Evolutionary conservation across 64 coral and sea anemone genomes (phyloP), one percentile per base, ranked within the genome.

Genomic region (Exaiptasia diaphana): DNA sequence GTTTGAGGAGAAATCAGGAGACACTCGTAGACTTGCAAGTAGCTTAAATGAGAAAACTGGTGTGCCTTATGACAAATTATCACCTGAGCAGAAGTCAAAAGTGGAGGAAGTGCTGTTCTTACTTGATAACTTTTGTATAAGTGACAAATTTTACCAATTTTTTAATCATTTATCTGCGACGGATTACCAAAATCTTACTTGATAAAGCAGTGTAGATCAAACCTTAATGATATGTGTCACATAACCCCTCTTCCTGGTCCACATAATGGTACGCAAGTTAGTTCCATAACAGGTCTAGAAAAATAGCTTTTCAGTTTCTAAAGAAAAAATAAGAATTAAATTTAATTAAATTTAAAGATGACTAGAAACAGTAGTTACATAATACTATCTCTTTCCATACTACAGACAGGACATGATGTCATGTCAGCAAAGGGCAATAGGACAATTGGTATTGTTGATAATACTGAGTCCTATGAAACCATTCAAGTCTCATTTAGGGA

Each of bases 81-180:
- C 52, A 14, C 17, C 18, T 55, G 52, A 55, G 4, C 18, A 5
- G 25, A 55, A 55, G 17, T 55, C 52, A 9, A 55, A 55, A 55
- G 52, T 55, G 7, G 52, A 55, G 52, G 18, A 55, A 1, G 52
- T 55, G 52, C 15, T 54, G n/a, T 77, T 76, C 67, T 50, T 76
- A 13, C 70, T 77, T 30, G 87, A 90, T 26, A 90, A 83, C 38
- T 90, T 90, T 68, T 78, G 78, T 32, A 79, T 83, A 40, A 50
- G 78, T 41, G 87, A 90, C 41, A 79, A 90, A 24, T 83, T 90
- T 64, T n/a, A 75, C 9, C 87, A 83, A 31, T 58, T 82, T 24
- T 46, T 90, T 37, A n/a, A n/a, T 90, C 78, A 17, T 39, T 70
- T 38, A 14, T 38, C 40, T 70, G 7, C 13, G 39, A 73, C 48